These are phyloP conservation scores for Entomobrya proxima DNA, from an alignment of 2,888 invertebrate genomes.

Conservation along the genomic window DNA sequence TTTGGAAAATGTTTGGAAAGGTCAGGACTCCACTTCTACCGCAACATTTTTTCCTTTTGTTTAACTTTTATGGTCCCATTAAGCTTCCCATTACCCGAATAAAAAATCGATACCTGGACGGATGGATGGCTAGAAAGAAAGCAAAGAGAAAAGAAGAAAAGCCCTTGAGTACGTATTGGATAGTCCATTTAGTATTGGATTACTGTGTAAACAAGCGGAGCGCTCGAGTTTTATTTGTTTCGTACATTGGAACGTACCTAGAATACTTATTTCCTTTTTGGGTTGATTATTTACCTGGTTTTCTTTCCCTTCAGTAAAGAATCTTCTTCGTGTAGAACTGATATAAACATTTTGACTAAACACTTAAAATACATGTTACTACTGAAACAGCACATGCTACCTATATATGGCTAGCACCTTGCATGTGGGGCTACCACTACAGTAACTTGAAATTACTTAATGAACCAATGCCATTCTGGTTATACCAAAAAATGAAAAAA, in stretches of 20 bases:
- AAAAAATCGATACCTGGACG: slow-evolving; percentile 16
- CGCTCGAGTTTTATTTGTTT: background rate
- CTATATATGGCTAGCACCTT: too few species aligned
- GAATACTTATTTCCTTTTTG: background rate
- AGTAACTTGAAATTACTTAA: slow-evolving; percentile 41
- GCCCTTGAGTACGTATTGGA: background rate
- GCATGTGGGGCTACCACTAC: too few species aligned
- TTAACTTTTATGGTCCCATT: slow-evolving; percentile 12
- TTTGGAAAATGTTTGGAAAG: background rate
- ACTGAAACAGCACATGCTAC: too few species aligned
- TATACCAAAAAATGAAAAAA: background rate
- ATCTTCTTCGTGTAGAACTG: background rate
- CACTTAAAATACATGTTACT: too few species aligned
- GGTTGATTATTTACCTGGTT: background rate
- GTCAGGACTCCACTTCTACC: slow-evolving; percentile 6
- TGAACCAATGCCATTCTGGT: background rate
- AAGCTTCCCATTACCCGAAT: background rate
- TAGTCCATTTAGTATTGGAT: background rate
- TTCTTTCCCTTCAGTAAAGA: background rate
- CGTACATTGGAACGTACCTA: background rate
- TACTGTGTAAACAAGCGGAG: background rate
- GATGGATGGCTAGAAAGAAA: slow-evolving; percentile 1
- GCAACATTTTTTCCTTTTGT: background rate
- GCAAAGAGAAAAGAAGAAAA: background rate
- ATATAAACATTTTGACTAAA: background rate